phyloP scores from a whole-genome alignment of 2,888 invertebrate genomes.

The Leuctra nigra region DNA sequence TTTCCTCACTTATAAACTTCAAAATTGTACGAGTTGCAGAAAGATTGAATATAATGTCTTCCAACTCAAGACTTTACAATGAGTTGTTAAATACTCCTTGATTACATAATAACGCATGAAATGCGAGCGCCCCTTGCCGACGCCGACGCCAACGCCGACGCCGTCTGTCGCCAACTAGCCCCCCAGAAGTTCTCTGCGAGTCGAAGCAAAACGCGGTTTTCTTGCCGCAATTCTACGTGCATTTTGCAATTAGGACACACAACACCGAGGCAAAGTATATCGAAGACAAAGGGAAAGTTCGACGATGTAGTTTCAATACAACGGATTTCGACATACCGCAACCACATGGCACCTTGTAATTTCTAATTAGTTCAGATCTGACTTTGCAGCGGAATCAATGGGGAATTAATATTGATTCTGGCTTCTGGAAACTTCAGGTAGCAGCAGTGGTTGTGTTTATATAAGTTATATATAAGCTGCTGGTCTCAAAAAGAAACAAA shows the following conservation, averaged over 20 bases:
- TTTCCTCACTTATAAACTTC: too few species aligned
- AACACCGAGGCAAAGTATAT: neutral
- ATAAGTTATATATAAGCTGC: too few species aligned
- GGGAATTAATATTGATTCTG: slow-evolving; percentile 2
- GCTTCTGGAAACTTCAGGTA: too few species aligned
- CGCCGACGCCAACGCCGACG: too few species aligned
- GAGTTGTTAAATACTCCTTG: neutral
- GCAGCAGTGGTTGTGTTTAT: too few species aligned
- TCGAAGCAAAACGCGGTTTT: neutral
- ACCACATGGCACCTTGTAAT: neutral
- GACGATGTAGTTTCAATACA: neutral
- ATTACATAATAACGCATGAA: neutral
- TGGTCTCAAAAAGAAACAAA: too few species aligned
- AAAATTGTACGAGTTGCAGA: too few species aligned
- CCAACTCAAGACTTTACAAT: too few species aligned
- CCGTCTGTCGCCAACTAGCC: too few species aligned
- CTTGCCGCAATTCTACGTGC: neutral
- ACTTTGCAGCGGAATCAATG: neutral
- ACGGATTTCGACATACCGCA: neutral
- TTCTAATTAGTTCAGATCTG: neutral
- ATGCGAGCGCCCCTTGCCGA: neutral
- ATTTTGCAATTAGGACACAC: neutral
- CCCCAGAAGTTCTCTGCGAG: too few species aligned
- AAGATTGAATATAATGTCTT: too few species aligned
- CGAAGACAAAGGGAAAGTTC: neutral